Base-by-base conservation (phyloP, 2,113 vertebrate species). In the Seriola quinqueradiata region DNA sequence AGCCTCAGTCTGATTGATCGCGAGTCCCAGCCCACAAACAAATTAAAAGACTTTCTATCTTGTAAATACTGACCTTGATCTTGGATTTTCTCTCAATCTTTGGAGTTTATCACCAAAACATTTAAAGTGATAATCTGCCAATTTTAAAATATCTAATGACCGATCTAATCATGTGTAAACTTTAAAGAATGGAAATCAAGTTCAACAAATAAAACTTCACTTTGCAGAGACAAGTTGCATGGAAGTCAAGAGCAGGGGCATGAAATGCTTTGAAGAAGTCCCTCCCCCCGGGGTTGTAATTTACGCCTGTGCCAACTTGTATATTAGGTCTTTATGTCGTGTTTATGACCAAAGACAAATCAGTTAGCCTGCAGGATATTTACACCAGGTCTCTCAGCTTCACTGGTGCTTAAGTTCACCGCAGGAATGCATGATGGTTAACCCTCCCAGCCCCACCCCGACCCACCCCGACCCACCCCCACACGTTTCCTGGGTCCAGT, bases 291-390 rank as follows among this genome's bases (percentile, higher is more conserved):
- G 16, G 28, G 73, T 58, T 21, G 61, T 93, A 93, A 90, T 91
- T 94, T 90, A 85, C 16, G 23, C 50, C n/a, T 73, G 77, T 64
- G 93, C 84, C 89, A 91, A 93, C 90, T 87, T 72, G 87, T 90
- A 89, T 91, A 92, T 94, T 93, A 88, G 83, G 84, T 73, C 88
- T 90, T 88, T 87, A 92, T 90, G 86, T 85, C 59, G 80, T 90
- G 89, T 95, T 94, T 94, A 95, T 71, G 85, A 87, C 82, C 83
- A 3, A 59, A 82, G 92, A 94, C 92, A 90, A 92, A 92, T 93
- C 90, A 93, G 90, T 90, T 89, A 82, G 74, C 54, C 81, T 14
- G 38, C 58, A 61, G 92, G 87, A 89, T 91, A 94, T 94, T 95
- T 93, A 93, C 83, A 80, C 84, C 83, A 42, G 40, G 40, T 66